These are phyloP conservation scores for Xylota sylvarum DNA, from an alignment of 2,888 invertebrate genomes.

Conservation along the genomic window DNA sequence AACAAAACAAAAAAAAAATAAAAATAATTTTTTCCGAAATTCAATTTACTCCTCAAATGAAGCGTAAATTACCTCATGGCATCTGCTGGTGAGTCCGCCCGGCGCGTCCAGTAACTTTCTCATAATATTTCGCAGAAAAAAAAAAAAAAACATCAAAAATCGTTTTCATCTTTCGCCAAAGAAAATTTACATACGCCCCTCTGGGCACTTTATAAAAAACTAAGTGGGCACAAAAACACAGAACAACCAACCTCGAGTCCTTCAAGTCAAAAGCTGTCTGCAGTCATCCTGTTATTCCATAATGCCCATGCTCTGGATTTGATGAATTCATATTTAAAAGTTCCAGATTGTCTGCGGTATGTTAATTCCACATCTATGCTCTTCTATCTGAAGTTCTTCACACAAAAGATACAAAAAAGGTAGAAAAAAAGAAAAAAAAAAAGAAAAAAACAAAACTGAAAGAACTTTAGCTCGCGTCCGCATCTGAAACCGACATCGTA, in stretches of 20 bases:
- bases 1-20: conserved; percentile 5
- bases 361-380: conserved; percentile 63
- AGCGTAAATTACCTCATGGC: conserved; percentile 63
- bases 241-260: conserved; percentile 8
- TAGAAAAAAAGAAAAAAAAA: conserved; percentile 10
- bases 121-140: not conserved
- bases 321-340: conserved; percentile 64
- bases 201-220: conserved; percentile 28
- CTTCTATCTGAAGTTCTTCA: conserved; percentile 29
- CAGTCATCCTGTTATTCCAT: conserved; percentile 3
- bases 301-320: conserved; percentile 1
- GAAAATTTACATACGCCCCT: conserved; percentile 60
- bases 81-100: conserved; percentile 16
- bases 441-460: conserved; percentile 8
- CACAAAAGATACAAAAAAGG: conserved; percentile 25
- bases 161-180: conserved; percentile 42
- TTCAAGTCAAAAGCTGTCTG: conserved; percentile 45
- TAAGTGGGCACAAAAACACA: conserved; percentile 27
- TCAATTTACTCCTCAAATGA: conserved; percentile 62
- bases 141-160: conserved; percentile 39
- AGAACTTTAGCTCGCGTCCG: conserved; percentile 5
- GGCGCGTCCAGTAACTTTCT: conserved; percentile 8
- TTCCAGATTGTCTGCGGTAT: conserved; percentile 65
- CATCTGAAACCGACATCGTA: conserved; percentile 35
- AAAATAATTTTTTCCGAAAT: conserved; percentile 34